Evolutionary conservation across 2,113 vertebrate genomes (phyloP), one percentile per base, ranked within the genome.

Genomic region (Spea multiplicata): DNA sequence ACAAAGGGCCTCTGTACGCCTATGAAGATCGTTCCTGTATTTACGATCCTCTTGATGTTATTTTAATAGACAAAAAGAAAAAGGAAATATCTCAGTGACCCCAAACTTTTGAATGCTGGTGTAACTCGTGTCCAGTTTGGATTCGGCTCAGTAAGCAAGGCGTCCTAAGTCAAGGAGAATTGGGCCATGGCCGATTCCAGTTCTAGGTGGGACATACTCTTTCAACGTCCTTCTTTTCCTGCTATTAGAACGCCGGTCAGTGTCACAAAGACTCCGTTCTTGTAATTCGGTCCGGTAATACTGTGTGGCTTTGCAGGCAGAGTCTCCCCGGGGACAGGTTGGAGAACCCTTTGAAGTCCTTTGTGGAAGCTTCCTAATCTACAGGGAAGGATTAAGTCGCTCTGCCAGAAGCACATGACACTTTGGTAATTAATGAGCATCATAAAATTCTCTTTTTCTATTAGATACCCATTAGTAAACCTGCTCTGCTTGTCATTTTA

Each of bases 391-490:
- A 94, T 94, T 95, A 92, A 84, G 87, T 88, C 85, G 85, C 89
- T 89, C 88, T 91, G 88, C 89, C 89, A 91, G 91, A 87, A 93
- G 92, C 91, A 90, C 91, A 94, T 93, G 93, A 95, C 93, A 95
- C 92, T 91, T 92, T 88, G 89, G 93, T 96, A 96, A 96, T 96
- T 96, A 96, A 96, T 93, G 94, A 94, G 94, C 92, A 94, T 95
- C 93, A 96, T 95, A 95, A 95, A 95, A 91, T 93, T 92, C 92
- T 93, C 93, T 95, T 90, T 91, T 94, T 95, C 92, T 95, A 96
- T 96, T 96, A 96, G 95, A 93, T 94, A 90, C 90, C 95, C 94
- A 96, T 96, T 95, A 95, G 94, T 92, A 94, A 95, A 95, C 92
- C 92, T 93, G 93, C 92, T 93, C 94, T 91, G 91, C 89, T 93